Evolutionary conservation across 1,140 invertebrate genomes (phyloP), one percentile per base, ranked within the genome.

Genomic region (Zaprionus kolodkinae): DNA sequence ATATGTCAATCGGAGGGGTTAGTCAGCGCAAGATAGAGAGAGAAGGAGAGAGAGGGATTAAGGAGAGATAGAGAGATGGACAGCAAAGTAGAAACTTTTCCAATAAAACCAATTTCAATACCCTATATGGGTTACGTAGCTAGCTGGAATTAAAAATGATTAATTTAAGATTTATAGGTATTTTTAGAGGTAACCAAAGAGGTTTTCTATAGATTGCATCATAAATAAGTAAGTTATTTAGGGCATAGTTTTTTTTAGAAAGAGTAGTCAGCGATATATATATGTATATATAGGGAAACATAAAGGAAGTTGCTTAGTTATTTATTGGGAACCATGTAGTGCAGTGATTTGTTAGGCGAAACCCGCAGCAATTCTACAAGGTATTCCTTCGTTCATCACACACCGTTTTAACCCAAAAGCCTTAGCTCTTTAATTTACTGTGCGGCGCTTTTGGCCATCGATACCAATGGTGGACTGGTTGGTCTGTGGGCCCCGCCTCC

Each of bases 361-460:
- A 25, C 15, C 17, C 21, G 11, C 17, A 13, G 25, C 12, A 17
- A 1, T 30, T 17, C 25, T 48, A 27, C 12, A 25, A 12, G 38
- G 30, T 57, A 66, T 66, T n/a, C 30, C 4, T 3, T 33, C 21
- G 45, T 63, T 13, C 11, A 45, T 30, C 40, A 36, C 11, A 15
- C 64, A 2, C 27, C 27, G 27, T 40, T 30, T 25, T 17, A n/a
- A 7, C 15, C 0, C 2, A 48, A 77, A 77, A 76, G 61, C 81
- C 66, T 57, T 13, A 59, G 64, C 52, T 68, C 75, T 82, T 87
- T 87, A 87, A 88, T 88, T 81, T 79, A 65, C 61, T 78, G 45
- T 52, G 71, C 21, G 61, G 60, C 40, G 50, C 21, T 50, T 67
- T 59, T 11, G 55, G 25, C 45, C 45, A 77, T 80, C 57, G 72